Evolutionary conservation across 2,888 invertebrate genomes (phyloP), one percentile per base, ranked within the genome.

Genomic region (Galerucella nymphaeae): DNA sequence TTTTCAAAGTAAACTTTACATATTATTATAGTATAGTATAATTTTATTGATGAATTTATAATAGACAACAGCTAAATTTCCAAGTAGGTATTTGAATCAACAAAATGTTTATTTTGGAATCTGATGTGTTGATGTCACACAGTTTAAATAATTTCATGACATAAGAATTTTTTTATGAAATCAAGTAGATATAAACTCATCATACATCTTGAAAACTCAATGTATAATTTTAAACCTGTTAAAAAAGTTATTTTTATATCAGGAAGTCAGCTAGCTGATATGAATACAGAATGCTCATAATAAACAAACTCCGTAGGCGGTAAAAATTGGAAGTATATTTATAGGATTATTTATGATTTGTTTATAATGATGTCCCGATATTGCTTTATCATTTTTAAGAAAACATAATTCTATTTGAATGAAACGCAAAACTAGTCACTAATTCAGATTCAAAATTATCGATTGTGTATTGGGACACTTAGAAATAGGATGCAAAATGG

Each of bases 401-500:
- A n/a, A n/a, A 53, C 53, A n/a, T 48, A 6, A 4, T 48, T 48
- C n/a, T 3, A 53, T 10, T 53, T 53, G 10, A 53, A 50, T 16
- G 9, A 50, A 50, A 53, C 45, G 2, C 45, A 11, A 13, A 4
- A 45, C 45, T 45, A 20, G 20, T 18, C 18, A 69, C 18, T 41
- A 50, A 30, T 53, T 63, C 30, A 38, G 70, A 38, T 65, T 71
- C 57, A 61, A 73, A 71, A 64, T 73, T 70, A 75, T 76, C 71
- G 75, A 76, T 75, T 62, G 38, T 62, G 55, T 57, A 72, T 42
- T 66, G 64, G 69, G 68, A 68, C 67, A 62, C 64, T 66, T 71
- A 63, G 16, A 53, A 18, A 53, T 53, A 53, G 70, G 53, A 63
- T 66, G 62, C 79, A 81, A 82, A 80, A 82, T 82, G 81, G 80